Evolutionary conservation across 1,140 invertebrate species (phyloP), one percentile per base, ranked within the genome.

Genomic region (Polypedilum vanderplanki): DNA sequence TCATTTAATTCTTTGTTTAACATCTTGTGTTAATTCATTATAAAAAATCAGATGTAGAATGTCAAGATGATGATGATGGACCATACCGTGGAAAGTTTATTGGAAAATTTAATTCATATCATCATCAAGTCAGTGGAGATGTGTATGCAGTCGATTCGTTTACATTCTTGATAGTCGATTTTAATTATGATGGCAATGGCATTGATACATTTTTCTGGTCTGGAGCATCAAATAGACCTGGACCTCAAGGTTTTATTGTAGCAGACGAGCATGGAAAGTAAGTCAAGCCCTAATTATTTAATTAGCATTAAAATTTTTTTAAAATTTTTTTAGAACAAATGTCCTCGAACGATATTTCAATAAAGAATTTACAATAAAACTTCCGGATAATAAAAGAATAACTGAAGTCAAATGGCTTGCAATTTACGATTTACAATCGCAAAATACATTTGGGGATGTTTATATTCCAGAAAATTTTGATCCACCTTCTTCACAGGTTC

Each of bases 151-250:
- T 97, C 0, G 92, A 97, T 81, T 90, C 94, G 75, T 92, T 88
- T 79, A 96, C 93, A 0, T 84, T 97, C 33, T 83, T 96, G 0
- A 83, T 97, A 65, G 89, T 89, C 15, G 88, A 89, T 41, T 97
- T 97, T 78, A 94, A 89, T 81, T 97, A 97, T 78, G 95, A 97
- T 84, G 95, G 95, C 18, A 92, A 93, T 74, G 94, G 94, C 8
- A 90, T 89, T 24, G 94, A 96, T 80, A 93, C 93, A 5, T 97
- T 94, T 82, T 97, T 97, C 81, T 96, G 93, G 93, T 91, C 93
- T 4, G 95, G 95, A 41, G 88, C 91, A n/a, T 88, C 91, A 0
- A 93, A 93, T 78, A 83, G 93, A 33, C 94, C 94, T 0, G 93
- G 93, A 4, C 93, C 93, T 0, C 91, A 95, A 80, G 95, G 95